Conservation (phyloP, 1,140 invertebrate species). For the Drosophila tani region DNA sequence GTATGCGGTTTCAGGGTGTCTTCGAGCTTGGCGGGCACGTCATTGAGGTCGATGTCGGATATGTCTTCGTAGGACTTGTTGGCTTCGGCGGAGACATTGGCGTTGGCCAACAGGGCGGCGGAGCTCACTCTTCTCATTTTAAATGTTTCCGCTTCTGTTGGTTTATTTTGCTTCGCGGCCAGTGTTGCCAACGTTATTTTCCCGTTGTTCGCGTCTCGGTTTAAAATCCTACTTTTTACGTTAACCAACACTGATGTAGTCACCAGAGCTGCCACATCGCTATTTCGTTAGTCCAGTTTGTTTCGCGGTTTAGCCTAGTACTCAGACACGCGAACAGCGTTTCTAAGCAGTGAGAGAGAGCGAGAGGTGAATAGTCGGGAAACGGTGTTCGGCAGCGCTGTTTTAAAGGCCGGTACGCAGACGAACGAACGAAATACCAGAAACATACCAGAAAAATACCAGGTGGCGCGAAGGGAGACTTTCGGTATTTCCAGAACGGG, state of each 20-base stretch:
- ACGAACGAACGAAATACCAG: too few relatives aligned
- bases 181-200: too few relatives aligned
- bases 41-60: conserved; percentile 55
- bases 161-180: neutral
- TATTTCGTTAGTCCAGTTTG: too few relatives aligned
- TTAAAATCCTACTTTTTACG: neutral
- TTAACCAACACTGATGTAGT: neutral
- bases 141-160: neutral
- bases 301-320: neutral
- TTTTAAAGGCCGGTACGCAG: too few relatives aligned
- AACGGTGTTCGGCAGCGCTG: too few relatives aligned
- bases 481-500: too few relatives aligned
- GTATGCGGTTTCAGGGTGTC: conserved; percentile 23
- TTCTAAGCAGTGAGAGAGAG: too few relatives aligned
- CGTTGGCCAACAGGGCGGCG: neutral
- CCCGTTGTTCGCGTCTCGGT: neutral
- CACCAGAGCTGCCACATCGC: neutral
- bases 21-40: conserved; percentile 48
- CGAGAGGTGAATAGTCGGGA: too few relatives aligned
- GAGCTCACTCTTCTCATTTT: conserved; percentile 11
- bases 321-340: too few relatives aligned
- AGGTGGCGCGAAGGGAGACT: too few relatives aligned
- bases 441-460: too few relatives aligned
- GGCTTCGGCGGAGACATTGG: neutral
- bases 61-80: conserved; percentile 36